phyloP scores from a whole-genome alignment of 2,113 vertebrate species.

The Oreochromis aureus region DNA sequence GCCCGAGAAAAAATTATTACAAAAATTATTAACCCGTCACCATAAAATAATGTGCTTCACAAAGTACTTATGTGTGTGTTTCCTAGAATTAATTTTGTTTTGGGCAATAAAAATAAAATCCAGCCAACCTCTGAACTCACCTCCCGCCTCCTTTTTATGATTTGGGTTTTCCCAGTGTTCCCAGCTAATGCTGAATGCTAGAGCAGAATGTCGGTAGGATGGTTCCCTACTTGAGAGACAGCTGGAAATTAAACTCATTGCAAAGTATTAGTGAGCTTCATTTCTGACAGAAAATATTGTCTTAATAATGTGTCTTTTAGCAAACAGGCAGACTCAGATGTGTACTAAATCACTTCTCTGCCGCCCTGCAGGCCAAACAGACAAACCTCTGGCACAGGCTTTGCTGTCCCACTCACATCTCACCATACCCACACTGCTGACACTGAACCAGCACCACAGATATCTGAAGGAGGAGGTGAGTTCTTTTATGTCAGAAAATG shows the following conservation, averaged over 20 bases:
- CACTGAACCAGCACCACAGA: not conserved
- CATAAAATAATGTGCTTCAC: not conserved
- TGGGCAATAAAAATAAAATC: not conserved
- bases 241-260: not conserved
- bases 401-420: no score
- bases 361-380: no score
- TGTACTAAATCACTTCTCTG: no score
- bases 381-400: no score
- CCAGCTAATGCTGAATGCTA: not conserved
- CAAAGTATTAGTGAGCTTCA: not conserved
- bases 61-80: not conserved
- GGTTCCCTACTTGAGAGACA: accelerated
- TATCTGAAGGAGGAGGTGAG: not conserved
- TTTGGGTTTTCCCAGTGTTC: not conserved
- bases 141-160: not conserved
- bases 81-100: not conserved
- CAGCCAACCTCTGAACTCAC: not conserved
- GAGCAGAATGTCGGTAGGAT: not conserved
- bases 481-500: not conserved
- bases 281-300: not conserved
- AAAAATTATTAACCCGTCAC: not conserved
- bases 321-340: no score
- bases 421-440: no score
- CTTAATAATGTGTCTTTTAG: no score
- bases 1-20: accelerated